phyloP scores from a whole-genome alignment of 2,888 invertebrate species.

The Acronicta leporina region DNA sequence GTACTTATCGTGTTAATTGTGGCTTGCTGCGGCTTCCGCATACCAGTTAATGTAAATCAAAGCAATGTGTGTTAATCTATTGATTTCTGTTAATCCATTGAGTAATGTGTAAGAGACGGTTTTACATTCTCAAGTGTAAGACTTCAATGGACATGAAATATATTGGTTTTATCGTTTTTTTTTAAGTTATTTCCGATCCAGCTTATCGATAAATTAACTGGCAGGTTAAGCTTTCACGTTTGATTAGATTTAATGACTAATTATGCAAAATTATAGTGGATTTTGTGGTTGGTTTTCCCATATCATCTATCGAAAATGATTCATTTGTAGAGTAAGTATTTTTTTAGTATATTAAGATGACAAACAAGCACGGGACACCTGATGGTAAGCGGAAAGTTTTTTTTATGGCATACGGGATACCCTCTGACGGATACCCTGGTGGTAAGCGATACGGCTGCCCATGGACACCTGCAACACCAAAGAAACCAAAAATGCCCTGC shows the following conservation, averaged over 20 bases:
- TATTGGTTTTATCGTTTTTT: neutral
- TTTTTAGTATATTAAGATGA: too few relatives aligned
- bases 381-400: too few relatives aligned
- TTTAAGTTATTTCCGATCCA: constrained; percentile 36
- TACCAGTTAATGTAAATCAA: constrained; percentile 22
- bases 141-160: neutral
- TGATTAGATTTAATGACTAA: constrained; percentile 21
- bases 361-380: too few relatives aligned
- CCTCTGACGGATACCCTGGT: too few relatives aligned
- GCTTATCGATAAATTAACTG: constrained; percentile 28
- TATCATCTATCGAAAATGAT: neutral
- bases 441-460: too few relatives aligned
- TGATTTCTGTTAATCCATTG: constrained; percentile 6
- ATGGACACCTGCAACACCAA: too few relatives aligned
- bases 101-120: neutral
- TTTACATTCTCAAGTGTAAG: neutral
- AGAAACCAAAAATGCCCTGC: too few relatives aligned
- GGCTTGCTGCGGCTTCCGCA: constrained; percentile 41
- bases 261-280: neutral
- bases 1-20: constrained; percentile 53
- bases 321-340: too few relatives aligned
- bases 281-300: too few relatives aligned
- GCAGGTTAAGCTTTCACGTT: constrained; percentile 38
- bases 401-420: too few relatives aligned
- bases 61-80: constrained; percentile 5